A percentile compares a stretch with the other conserved stretches of the same genome.
These are phyloP conservation scores for Brachyhypopomus gauderio DNA, from an alignment of 2,113 vertebrate genomes.

Conservation along the genomic window DNA sequence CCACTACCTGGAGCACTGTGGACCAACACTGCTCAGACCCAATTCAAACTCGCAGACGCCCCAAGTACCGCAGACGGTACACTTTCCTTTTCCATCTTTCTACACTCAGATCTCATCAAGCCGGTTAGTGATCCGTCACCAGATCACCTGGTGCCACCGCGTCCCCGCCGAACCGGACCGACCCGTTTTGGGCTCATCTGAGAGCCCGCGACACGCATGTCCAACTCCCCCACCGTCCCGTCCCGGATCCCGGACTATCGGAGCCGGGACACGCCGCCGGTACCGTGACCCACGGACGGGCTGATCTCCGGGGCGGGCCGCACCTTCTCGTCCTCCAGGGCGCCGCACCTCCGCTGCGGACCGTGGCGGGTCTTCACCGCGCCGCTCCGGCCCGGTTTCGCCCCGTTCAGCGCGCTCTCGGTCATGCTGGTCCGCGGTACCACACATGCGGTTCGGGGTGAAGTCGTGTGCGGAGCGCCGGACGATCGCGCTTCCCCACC, in stretches of 20 bases:
- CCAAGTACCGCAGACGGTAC: too few species aligned
- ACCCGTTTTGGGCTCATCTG: not conserved
- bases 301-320: slow-evolving; percentile 30
- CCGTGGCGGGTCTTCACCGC: slow-evolving; percentile 58
- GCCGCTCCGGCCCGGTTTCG: slow-evolving; percentile 67
- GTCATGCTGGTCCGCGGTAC: slow-evolving; percentile 66
- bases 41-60: too few species aligned
- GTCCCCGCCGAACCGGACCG: not conserved
- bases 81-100: too few species aligned
- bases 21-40: too few species aligned
- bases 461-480: slow-evolving; percentile 41
- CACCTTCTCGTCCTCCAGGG: slow-evolving; percentile 67
- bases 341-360: slow-evolving; percentile 49
- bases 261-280: too few species aligned
- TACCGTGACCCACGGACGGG: too few species aligned
- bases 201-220: not conserved
- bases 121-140: too few species aligned
- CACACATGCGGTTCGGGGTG: slow-evolving; percentile 50
- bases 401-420: slow-evolving; percentile 67
- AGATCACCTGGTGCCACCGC: too few species aligned
- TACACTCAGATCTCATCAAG: too few species aligned
- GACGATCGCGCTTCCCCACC: not conserved
- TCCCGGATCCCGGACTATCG: too few species aligned
- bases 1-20: too few species aligned
- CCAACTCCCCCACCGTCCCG: not conserved